Percentiles rank a stretch among this genome's conserved stretches.
These are phyloP conservation scores for Lamproptera curius DNA, from an alignment of 2,888 invertebrate species.

Conservation along the genomic window DNA sequence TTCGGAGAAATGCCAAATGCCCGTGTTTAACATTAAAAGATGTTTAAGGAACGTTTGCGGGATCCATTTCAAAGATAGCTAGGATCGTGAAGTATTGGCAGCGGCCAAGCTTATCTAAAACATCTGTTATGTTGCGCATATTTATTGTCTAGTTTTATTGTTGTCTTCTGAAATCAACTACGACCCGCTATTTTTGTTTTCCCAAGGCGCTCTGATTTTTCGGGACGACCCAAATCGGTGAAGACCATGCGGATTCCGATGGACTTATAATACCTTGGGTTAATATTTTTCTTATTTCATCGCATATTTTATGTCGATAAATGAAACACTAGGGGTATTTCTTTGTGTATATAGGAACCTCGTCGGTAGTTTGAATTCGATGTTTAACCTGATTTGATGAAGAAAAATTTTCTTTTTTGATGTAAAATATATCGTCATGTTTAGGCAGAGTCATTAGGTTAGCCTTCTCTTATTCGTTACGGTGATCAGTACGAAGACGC, in stretches of 20 bases:
- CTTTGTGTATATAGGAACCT: conserved; percentile 21
- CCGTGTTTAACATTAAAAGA: too few species aligned
- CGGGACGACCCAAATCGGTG: too few species aligned
- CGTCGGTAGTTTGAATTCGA: conserved; percentile 14
- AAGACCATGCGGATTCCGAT: conserved; percentile 22
- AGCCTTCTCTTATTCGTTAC: conserved; percentile 31
- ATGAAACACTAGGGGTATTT: conserved; percentile 21
- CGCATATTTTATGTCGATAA: conserved; percentile 18
- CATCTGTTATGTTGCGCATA: too few species aligned
- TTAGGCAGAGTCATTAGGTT: conserved; percentile 22
- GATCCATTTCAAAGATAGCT: too few species aligned
- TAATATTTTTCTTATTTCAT: conserved; percentile 22
- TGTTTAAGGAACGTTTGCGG: too few species aligned
- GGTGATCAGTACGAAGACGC: conserved; percentile 32
- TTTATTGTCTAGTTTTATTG: too few species aligned
- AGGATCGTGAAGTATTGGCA: too few species aligned
- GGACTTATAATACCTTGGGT: conserved; percentile 21
- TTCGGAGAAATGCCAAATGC: too few species aligned
- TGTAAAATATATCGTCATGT: neutral
- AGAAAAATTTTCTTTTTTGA: conserved; percentile 4
- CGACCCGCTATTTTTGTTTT: too few species aligned
- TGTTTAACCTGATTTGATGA: conserved; percentile 19
- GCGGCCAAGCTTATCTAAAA: too few species aligned
- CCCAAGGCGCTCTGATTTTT: too few species aligned
- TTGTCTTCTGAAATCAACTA: too few species aligned